phyloP scores from a whole-genome alignment of 2,797 vertebrate genomes.

The Smutsia gigantea region DNA sequence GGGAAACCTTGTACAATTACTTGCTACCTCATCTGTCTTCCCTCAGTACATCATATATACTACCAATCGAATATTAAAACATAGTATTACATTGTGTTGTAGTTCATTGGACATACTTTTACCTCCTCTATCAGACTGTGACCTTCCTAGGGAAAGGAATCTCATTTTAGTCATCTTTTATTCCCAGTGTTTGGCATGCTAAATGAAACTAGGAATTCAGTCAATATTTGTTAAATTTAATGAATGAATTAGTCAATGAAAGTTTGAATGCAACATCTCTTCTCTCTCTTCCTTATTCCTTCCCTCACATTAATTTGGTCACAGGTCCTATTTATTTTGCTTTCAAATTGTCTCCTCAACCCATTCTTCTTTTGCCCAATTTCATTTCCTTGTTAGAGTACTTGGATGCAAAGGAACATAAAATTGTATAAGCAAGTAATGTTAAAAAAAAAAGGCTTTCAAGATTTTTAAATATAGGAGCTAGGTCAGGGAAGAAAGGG shows the following conservation, averaged over 20 bases:
- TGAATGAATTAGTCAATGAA: constrained; percentile 2
- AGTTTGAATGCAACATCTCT: neutral
- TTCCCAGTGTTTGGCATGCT: neutral
- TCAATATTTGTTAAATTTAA: constrained; percentile 45
- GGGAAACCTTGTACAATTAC: constrained; percentile 33
- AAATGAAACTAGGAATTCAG: constrained; percentile 62
- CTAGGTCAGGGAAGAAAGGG: neutral
- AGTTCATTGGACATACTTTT: constrained; percentile 52
- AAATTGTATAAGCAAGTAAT: neutral
- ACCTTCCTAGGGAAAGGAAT: constrained; percentile 49
- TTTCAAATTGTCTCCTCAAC: constrained; percentile 40
- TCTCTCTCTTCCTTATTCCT: neutral
- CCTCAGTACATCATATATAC: constrained; percentile 18
- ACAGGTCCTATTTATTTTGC: constrained; percentile 45
- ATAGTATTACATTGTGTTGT: constrained; percentile 38
- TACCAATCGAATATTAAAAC: constrained; percentile 22
- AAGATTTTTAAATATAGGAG: neutral
- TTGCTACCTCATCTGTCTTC: constrained; percentile 49
- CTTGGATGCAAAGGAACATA: neutral
- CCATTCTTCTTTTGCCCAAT: neutral
- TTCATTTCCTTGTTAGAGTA: neutral
- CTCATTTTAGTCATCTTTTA: constrained; percentile 4
- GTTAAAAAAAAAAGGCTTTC: neutral
- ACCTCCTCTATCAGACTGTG: constrained; percentile 50
- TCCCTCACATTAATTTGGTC: neutral